phyloP scores from a whole-genome alignment of 2,888 invertebrate species.

The Rhamphomyia laevipes region DNA sequence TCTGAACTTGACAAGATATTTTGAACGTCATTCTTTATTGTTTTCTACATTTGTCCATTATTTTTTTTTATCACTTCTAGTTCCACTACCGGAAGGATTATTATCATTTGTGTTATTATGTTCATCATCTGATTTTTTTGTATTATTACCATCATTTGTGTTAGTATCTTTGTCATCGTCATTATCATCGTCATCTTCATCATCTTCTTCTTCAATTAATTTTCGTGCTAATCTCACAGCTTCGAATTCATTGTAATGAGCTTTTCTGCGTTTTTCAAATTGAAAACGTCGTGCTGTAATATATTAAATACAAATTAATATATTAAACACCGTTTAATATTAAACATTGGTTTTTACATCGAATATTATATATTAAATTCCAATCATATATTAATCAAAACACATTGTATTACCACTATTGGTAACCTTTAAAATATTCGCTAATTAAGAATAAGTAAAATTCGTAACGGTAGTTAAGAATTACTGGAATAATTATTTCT shows the following conservation, averaged over 20 bases:
- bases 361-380: too few species aligned
- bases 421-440: too few species aligned
- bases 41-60: constrained; percentile 17
- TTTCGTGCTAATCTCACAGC: constrained; percentile 86
- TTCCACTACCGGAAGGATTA: neutral
- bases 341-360: too few species aligned
- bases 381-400: too few species aligned
- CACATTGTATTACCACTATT: too few species aligned
- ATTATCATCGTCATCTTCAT: constrained; percentile 58
- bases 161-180: constrained; percentile 12
- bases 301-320: too few species aligned
- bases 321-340: too few species aligned
- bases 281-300: constrained; percentile 52
- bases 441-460: too few species aligned
- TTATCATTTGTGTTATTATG: neutral
- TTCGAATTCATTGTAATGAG: constrained; percentile 96
- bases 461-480: too few species aligned
- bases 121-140: constrained; percentile 7
- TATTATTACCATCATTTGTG: constrained; percentile 4
- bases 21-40: constrained; percentile 17
- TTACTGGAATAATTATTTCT: too few species aligned
- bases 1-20: constrained; percentile 17
- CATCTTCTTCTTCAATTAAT: constrained; percentile 80
- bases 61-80: constrained; percentile 8
- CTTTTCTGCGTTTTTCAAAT: constrained; percentile 88